Base-by-base conservation (phyloP, 37 sponge, comb jelly and placozoan genomes). In the Haliclona indistincta region DNA sequence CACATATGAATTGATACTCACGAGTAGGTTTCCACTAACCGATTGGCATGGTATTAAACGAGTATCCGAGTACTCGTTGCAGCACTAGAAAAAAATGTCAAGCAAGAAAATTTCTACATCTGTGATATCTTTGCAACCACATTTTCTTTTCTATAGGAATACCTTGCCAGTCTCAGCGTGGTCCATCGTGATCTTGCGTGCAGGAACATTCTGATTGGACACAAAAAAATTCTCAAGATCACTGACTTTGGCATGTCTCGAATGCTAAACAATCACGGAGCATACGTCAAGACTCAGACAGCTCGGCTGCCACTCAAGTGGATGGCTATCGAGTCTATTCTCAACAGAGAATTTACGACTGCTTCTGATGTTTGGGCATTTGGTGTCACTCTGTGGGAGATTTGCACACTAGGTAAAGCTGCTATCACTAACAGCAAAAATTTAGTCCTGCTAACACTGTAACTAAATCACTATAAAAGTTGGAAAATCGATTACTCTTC, bases 271-370 rank as follows among this genome's bases (percentile, higher is more conserved):
- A 67, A 68, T 3, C 70, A 88, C 2, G 84, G 83, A 38, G 69
- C 79, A 3, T 88, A 88, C 42, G 73, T 88, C 22, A 84, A 88
- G 75, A 77, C 77, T 36, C 78, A 77, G n/a, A 78, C 56, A 33
- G 89, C 79, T 20, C 76, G 83, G 3, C 67, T 88, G 19, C 89
- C 89, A 11, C 61, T 83, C 39, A 82, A 81, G 47, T 88, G 89
- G 89, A 88, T 88, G 89, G 84, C 89, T 38, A 54, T 88, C 32
- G 89, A 88, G 75, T 82, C 84, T 15, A 88, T 88, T 43, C 33
- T 83, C 2, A 53, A 77, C 26, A 0, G 84, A 68, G 84, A 81
- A 64, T 88, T n/a, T n/a, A n/a, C n/a, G n/a, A n/a, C n/a, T n/a
- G n/a, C n/a, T n/a, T n/a, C n/a, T n/a, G n/a, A n/a, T 53, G 89